phyloP scores from a whole-genome alignment of 2,113 vertebrate species.

The Oncorhynchus keta region DNA sequence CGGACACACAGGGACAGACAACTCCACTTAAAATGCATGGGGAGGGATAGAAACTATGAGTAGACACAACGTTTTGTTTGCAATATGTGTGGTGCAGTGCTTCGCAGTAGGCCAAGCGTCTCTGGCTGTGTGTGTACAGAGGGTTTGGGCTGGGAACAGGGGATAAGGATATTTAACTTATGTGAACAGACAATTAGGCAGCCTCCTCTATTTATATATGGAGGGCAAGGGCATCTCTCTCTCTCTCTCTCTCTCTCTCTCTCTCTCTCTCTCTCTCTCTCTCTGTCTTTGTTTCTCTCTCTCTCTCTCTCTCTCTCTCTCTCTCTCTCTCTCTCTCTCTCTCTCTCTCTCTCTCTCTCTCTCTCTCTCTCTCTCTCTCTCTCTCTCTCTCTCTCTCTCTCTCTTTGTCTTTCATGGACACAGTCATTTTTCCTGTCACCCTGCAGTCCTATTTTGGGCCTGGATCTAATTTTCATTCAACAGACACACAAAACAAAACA shows the following conservation, averaged over 20 bases:
- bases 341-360: too few species aligned
- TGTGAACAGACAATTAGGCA: constrained; percentile 29
- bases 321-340: too few species aligned
- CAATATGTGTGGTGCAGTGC: background rate
- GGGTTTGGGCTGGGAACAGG: constrained; percentile 13
- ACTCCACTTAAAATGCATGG: background rate
- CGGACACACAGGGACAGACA: background rate
- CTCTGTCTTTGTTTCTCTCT: too few species aligned
- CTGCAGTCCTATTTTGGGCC: too few species aligned
- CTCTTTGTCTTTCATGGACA: background rate
- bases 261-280: too few species aligned
- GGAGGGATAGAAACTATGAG: background rate
- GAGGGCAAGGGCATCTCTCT: constrained; percentile 20
- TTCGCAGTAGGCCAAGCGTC: background rate
- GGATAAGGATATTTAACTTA: constrained; percentile 44
- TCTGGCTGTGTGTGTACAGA: background rate
- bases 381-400: too few species aligned
- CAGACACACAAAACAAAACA: too few species aligned
- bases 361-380: too few species aligned
- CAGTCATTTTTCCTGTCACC: too few species aligned
- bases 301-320: background rate
- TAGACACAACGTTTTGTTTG: background rate
- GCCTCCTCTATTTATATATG: constrained; percentile 40
- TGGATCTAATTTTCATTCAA: too few species aligned
- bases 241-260: too few species aligned